Conservation (phyloP, 1,140 invertebrate genomes). For the Heliconius himera region DNA sequence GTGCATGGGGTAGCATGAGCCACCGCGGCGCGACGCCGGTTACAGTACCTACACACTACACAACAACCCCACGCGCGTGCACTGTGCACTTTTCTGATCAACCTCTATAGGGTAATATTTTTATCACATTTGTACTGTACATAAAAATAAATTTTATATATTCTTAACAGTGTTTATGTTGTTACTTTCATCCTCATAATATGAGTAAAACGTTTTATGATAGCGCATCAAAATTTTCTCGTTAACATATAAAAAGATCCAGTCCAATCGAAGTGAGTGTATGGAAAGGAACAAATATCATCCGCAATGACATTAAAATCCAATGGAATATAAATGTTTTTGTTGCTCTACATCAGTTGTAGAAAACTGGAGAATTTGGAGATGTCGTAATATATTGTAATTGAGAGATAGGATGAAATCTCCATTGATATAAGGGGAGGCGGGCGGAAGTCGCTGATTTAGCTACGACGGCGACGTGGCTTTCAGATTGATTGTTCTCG, state of each 20-base stretch:
- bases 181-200: background rate
- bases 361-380: background rate
- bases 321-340: background rate
- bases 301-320: background rate
- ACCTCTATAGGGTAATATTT: background rate
- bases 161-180: background rate
- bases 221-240: background rate
- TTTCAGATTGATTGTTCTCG: conserved; percentile 72
- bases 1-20: conserved; percentile 63
- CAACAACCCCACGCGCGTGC: conserved; percentile 23
- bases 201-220: conserved; percentile 5
- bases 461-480: conserved; percentile 61
- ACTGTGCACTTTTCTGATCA: background rate
- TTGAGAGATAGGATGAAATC: conserved; percentile 34
- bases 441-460: conserved; percentile 74
- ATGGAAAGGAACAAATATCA: background rate
- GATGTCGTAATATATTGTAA: conserved; percentile 15
- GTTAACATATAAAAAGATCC: background rate
- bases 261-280: background rate
- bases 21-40: conserved; percentile 37
- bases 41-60: conserved; percentile 27
- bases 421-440: conserved; percentile 49
- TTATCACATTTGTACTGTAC: background rate
- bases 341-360: background rate
- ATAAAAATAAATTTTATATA: background rate